These are phyloP conservation scores for Ptychodera flava DNA, from an alignment of 35 echinoderm and acorn worm species.

Conservation along the genomic window DNA sequence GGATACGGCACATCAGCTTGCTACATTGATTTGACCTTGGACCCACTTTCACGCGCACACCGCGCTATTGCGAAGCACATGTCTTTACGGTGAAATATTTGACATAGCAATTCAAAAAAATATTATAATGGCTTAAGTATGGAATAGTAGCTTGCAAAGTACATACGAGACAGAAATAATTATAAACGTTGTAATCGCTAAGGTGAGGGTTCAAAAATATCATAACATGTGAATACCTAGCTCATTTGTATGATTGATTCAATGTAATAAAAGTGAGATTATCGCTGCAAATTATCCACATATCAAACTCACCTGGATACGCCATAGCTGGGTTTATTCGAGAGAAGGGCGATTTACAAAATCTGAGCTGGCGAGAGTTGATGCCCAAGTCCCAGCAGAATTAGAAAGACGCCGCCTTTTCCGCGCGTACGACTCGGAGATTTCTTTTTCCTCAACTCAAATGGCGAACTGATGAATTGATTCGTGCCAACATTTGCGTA, in stretches of 20 bases:
- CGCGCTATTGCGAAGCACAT: too few species aligned
- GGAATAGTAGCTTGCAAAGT: background rate
- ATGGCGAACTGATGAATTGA: background rate
- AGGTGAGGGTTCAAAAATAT: too few species aligned
- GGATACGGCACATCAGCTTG: too few species aligned
- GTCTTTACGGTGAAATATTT: too few species aligned
- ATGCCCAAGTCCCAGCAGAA: background rate
- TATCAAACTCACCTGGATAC: background rate
- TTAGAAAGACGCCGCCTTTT: background rate
- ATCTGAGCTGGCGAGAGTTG: background rate
- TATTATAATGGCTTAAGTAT: too few species aligned
- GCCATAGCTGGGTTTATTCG: background rate
- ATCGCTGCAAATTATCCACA: background rate
- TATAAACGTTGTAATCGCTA: background rate
- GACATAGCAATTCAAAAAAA: too few species aligned
- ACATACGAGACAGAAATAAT: background rate
- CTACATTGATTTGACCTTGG: too few species aligned
- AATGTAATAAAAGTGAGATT: background rate
- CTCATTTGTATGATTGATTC: background rate
- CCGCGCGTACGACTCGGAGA: background rate
- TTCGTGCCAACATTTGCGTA: background rate
- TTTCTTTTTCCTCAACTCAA: too few species aligned
- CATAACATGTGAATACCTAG: too few species aligned
- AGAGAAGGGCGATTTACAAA: constrained; percentile 2
- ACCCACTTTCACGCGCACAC: too few species aligned